Percentiles rank a stretch among this genome's conserved stretches.
Evolutionary conservation across 2,888 invertebrate species (phyloP).

Genomic region (Orgyia antiqua): DNA sequence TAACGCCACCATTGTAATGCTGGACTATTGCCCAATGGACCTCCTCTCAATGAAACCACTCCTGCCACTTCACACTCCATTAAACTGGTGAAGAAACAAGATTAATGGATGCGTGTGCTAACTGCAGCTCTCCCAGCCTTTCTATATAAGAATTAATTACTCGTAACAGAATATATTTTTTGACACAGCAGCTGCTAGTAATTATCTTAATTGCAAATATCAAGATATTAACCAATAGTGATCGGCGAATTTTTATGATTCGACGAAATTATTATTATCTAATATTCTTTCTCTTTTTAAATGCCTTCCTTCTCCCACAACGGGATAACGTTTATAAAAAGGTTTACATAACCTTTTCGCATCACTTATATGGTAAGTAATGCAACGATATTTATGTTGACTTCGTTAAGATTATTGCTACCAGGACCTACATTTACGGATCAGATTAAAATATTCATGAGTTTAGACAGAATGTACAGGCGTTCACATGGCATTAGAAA

Average conservation of each 20-base stretch:
- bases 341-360: too few species aligned
- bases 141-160: conserved; percentile 14
- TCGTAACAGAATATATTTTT: conserved; percentile 1
- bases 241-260: conserved; percentile 1
- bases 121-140: conserved; percentile 15
- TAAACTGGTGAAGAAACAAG: conserved; percentile 55
- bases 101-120: conserved; percentile 33
- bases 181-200: conserved; percentile 2
- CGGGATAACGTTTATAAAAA: too few species aligned
- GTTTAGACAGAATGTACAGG: too few species aligned
- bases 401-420: too few species aligned
- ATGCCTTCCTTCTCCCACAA: too few species aligned
- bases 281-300: too few species aligned
- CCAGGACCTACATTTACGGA: too few species aligned
- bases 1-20: conserved; percentile 13
- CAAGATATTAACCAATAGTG: too few species aligned
- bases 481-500: too few species aligned
- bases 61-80: conserved; percentile 56
- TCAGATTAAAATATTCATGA: too few species aligned
- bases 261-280: neutral
- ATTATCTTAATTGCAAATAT: neutral
- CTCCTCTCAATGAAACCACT: conserved; percentile 50
- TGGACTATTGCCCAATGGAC: conserved; percentile 17
- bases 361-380: too few species aligned
- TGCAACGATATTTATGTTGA: too few species aligned